Evolutionary conservation across 2,797 vertebrate genomes (phyloP).

Genomic region (Eleutherodactylus coqui): DNA sequence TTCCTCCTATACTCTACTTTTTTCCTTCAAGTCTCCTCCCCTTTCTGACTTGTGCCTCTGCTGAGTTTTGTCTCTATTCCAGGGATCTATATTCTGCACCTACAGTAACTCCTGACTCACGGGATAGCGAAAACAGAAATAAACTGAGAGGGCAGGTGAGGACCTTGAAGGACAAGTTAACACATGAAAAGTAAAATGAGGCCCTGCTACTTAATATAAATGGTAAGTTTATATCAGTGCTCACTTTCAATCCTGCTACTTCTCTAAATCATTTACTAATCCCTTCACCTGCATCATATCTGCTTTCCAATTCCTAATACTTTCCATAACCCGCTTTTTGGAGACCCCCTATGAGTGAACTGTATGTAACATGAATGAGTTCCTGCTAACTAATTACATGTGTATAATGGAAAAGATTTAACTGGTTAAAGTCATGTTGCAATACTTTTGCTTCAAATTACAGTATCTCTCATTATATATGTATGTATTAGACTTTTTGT

Average conservation of each 20-base stretch:
- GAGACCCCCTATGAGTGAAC: not conserved
- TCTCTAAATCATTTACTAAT: not conserved
- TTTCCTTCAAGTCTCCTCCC: constrained; percentile 47
- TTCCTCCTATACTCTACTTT: constrained; percentile 1
- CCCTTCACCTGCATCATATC: not conserved
- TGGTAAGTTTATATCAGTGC: not conserved
- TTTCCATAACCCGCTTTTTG: not conserved
- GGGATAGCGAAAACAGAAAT: not conserved
- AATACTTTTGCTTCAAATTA: not conserved
- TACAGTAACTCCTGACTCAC: not conserved
- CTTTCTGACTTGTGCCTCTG: not conserved
- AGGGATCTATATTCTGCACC: constrained; percentile 14
- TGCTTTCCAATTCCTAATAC: not conserved
- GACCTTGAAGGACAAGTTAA: not conserved
- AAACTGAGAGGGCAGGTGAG: constrained; percentile 9
- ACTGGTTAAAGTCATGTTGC: too few species aligned
- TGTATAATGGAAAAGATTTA: not conserved
- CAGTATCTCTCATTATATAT: not conserved
- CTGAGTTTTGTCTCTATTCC: not conserved
- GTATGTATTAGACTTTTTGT: not conserved
- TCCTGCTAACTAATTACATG: not conserved
- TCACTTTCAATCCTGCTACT: not conserved
- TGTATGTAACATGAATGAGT: not conserved
- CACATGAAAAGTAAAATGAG: not conserved
- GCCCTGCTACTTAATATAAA: not conserved